phyloP scores from a whole-genome alignment of 2,113 vertebrate genomes.

The Pygoscelis adeliae region DNA sequence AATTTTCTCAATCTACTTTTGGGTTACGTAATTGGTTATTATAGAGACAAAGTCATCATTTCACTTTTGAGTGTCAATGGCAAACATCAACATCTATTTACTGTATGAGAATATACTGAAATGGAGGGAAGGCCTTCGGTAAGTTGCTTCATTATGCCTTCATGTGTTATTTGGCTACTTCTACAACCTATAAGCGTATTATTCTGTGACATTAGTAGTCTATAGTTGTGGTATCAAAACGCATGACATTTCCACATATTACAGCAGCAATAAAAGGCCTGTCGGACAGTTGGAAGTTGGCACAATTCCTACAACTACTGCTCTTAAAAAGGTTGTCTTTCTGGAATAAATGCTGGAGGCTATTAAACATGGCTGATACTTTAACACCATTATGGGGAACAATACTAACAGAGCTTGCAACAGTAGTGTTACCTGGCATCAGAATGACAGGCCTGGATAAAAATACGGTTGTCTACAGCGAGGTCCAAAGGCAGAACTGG shows the following conservation, averaged over 20 bases:
- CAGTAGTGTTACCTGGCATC: neutral
- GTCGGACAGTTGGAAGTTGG: neutral
- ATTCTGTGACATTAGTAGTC: neutral
- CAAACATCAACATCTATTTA: neutral
- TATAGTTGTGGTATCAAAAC: neutral
- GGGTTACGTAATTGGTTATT: neutral
- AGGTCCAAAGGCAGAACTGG: neutral
- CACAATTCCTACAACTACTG: neutral
- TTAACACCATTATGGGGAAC: neutral
- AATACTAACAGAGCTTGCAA: neutral
- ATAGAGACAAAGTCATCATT: neutral
- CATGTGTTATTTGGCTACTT: neutral
- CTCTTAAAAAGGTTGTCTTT: neutral
- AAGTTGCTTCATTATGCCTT: neutral
- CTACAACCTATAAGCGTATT: neutral
- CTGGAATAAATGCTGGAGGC: neutral
- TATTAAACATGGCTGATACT: neutral
- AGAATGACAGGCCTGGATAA: neutral
- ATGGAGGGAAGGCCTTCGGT: neutral
- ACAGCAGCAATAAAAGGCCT: neutral
- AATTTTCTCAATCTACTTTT: neutral
- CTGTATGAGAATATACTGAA: neutral
- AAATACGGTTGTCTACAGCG: accelerated
- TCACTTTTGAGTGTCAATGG: neutral
- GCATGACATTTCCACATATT: neutral